Evolutionary conservation across 2,113 vertebrate genomes (phyloP), one percentile per base, ranked within the genome.

Genomic region (Petroica traversi): DNA sequence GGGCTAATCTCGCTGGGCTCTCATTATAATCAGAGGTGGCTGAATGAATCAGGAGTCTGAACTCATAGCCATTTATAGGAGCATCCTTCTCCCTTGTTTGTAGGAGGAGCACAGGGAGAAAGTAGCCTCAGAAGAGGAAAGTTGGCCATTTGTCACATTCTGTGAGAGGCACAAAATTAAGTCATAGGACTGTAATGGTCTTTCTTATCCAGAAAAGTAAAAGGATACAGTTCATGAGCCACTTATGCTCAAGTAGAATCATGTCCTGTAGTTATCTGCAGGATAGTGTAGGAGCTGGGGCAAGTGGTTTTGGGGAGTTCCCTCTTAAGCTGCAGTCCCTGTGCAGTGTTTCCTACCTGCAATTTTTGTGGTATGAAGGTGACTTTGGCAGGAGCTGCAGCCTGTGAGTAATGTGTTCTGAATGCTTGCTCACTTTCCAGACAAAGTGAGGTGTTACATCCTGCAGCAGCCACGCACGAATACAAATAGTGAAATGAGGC

Each of bases 321-420:
- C 31, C 46, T 58, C 1, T 0, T 10, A 12, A 85, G 24, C 58
- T 71, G 62, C 52, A 57, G 55, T 29, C 36, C 20, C 43, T 17
- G 16, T 63, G 59, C 52, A 78, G 59, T 12, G 28, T 36, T 82
- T 34, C 19, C 61, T 48, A 91, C 90, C 85, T 91, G 66, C 0
- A 6, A 64, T 28, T 59, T 84, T 12, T 19, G 46, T 89, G 51
- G 41, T 71, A 55, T 62, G 75, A 97, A 97, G 90, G 93, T 96
- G 95, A 93, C 95, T 92, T 96, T 95, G 83, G 62, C 83, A 76
- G 87, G 48, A 89, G 66, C 94, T 85, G 84, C 95, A 85, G 88
- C 48, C 69, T 93, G 68, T 96, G 79, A 95, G 59, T 95, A 91
- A 96, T 94, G 74, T 75, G 64, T 61, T 95, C 93, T 29, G 91